Evolutionary conservation across 2,113 vertebrate genomes (phyloP).

Genomic region (Piprites chloris): DNA sequence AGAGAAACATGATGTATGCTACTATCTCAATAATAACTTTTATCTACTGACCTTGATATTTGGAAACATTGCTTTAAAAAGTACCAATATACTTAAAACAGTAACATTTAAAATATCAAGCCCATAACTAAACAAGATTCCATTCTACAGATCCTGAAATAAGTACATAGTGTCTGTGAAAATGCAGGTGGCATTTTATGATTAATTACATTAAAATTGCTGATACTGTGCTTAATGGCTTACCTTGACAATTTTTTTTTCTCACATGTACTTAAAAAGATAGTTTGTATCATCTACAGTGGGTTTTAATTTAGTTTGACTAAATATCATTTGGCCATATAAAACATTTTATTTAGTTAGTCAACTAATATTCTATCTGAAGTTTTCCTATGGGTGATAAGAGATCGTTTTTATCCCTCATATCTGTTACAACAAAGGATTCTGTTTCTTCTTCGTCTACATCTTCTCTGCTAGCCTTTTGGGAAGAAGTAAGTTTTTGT

Average conservation of each 20-base stretch:
- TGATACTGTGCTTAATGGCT: background rate
- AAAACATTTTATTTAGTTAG: slow-evolving; percentile 35
- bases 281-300: background rate
- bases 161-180: background rate
- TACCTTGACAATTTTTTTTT: background rate
- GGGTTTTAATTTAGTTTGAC: background rate
- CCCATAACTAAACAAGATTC: background rate
- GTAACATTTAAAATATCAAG: background rate
- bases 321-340: background rate
- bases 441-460: slow-evolving; percentile 77
- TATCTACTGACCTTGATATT: background rate
- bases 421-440: slow-evolving; percentile 74
- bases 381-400: slow-evolving; percentile 33
- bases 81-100: background rate
- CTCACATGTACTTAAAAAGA: background rate
- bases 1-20: background rate
- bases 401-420: slow-evolving; percentile 63
- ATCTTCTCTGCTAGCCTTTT: slow-evolving; percentile 80
- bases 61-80: background rate
- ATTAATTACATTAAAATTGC: background rate
- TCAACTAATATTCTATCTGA: slow-evolving; percentile 1
- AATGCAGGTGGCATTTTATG: background rate
- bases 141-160: background rate
- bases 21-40: background rate
- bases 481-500: slow-evolving; percentile 80